Conservation (phyloP, 2,888 invertebrate species). For the Tipula vernalis region DNA sequence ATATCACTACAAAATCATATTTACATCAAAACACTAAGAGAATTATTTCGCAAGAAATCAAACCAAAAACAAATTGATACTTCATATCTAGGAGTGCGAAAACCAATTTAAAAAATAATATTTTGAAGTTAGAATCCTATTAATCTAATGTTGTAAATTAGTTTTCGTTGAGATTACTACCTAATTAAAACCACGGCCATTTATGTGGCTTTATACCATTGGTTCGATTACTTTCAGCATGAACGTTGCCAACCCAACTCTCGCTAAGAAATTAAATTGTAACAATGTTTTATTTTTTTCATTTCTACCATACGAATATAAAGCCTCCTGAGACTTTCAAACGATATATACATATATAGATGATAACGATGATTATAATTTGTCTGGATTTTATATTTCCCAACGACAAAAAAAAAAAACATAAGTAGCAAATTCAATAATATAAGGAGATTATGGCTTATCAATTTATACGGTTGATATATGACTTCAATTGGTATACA, state of each 20-base stretch:
- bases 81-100: no score
- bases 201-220: no score
- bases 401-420: not conserved
- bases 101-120: no score
- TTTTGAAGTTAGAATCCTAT: no score
- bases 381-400: not conserved
- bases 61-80: no score
- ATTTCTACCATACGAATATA: not conserved
- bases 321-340: not conserved
- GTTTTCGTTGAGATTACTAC: no score
- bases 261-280: not conserved
- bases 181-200: no score
- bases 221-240: not conserved
- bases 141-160: no score
- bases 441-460: not conserved
- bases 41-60: no score
- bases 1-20: no score
- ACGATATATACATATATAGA: not conserved
- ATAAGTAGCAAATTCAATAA: not conserved
- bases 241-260: not conserved
- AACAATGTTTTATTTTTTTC: not conserved
- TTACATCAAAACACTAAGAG: no score
- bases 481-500: not conserved
- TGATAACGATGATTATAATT: not conserved
- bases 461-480: not conserved